Evolutionary conservation across 2,888 invertebrate genomes (phyloP).

Genomic region (Geophilus truncorum): DNA sequence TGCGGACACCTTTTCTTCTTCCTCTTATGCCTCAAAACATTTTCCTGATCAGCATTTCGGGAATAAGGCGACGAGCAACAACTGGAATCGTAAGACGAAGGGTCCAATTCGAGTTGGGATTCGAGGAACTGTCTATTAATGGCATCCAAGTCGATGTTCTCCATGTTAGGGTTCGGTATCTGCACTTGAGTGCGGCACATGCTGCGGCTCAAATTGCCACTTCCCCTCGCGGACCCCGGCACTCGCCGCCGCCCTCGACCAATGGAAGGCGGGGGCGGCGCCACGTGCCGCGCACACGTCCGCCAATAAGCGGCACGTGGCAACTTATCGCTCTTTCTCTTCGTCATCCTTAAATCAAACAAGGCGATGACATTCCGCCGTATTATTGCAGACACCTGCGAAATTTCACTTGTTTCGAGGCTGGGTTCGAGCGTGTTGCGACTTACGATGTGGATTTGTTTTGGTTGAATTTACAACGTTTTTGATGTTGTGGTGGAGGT

Average conservation of each 20-base stretch:
- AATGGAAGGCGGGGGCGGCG: conserved; percentile 18
- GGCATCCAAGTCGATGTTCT: conserved; percentile 62
- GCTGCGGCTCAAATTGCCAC: conserved; percentile 14
- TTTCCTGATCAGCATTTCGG: conserved; percentile 63
- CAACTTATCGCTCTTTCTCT: background rate
- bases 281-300: conserved; percentile 5
- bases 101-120: conserved; percentile 41
- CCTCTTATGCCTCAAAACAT: conserved; percentile 56
- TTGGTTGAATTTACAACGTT: too few species aligned
- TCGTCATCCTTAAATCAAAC: background rate
- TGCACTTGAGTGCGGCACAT: background rate
- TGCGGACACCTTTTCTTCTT: conserved; percentile 62
- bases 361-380: background rate
- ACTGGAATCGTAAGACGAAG: conserved; percentile 12
- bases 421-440: too few species aligned
- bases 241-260: background rate
- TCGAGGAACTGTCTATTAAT: conserved; percentile 61
- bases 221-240: background rate
- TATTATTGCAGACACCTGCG: background rate
- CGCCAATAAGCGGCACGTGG: conserved; percentile 18
- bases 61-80: conserved; percentile 28
- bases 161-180: conserved; percentile 50
- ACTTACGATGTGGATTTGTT: too few species aligned
- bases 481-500: too few species aligned
- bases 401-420: too few species aligned